Evolutionary conservation across 2,113 vertebrate genomes (phyloP).

Genomic region (Xiphophorus maculatus): DNA sequence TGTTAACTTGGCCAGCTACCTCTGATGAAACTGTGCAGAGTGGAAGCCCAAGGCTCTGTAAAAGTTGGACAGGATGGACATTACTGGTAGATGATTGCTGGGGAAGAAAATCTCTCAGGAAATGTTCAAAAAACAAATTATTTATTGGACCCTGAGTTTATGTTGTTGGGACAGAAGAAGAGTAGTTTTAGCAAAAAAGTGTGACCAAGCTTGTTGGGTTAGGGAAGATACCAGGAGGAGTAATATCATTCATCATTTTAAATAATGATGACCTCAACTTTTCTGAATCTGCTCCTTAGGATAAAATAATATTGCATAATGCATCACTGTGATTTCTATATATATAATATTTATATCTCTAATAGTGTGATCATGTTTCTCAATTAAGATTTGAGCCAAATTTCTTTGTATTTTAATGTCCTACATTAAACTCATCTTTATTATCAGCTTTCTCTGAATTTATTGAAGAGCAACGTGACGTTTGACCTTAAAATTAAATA

Average conservation of each 20-base stretch:
- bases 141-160: background rate
- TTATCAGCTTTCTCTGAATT: slow-evolving; percentile 29
- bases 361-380: slow-evolving; percentile 7
- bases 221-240: background rate
- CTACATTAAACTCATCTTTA: background rate
- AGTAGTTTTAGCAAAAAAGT: too few relatives aligned
- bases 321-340: too few relatives aligned
- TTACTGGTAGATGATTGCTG: background rate
- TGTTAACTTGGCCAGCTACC: slow-evolving; percentile 30
- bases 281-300: background rate
- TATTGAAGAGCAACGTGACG: slow-evolving; percentile 36
- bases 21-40: slow-evolving; percentile 33
- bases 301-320: background rate
- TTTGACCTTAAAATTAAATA: slow-evolving; percentile 45
- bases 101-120: background rate
- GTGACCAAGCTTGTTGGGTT: background rate
- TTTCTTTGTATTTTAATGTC: slow-evolving; percentile 11
- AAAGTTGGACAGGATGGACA: background rate
- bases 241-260: background rate
- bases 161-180: background rate
- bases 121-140: slow-evolving; percentile 1
- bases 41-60: slow-evolving; percentile 13
- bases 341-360: too few relatives aligned
- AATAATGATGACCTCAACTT: background rate
- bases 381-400: slow-evolving; percentile 14